These are phyloP conservation scores for Coregonus clupeaformis DNA, from an alignment of 2,113 vertebrate species.

Conservation along the genomic window DNA sequence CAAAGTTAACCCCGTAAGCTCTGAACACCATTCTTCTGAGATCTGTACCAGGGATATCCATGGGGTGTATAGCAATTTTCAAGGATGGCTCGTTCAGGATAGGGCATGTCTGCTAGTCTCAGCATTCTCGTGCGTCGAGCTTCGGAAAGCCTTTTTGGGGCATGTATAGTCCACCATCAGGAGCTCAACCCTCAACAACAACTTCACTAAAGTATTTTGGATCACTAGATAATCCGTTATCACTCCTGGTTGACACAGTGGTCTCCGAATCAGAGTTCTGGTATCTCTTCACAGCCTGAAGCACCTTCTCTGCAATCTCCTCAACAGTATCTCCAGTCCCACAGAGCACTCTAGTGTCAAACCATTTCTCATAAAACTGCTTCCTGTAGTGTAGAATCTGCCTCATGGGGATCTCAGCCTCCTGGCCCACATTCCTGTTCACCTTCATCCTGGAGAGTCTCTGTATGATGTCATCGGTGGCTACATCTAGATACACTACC, in stretches of 20 bases:
- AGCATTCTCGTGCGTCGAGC: too few species aligned
- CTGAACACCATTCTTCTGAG: constrained; percentile 77
- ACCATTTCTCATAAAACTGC: constrained; percentile 87
- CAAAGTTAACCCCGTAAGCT: constrained; percentile 87
- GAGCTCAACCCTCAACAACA: constrained; percentile 81
- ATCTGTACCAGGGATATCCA: constrained; percentile 78
- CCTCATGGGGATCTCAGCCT: constrained; percentile 71
- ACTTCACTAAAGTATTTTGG: constrained; percentile 83
- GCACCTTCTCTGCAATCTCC: constrained; percentile 81
- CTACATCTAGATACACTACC: constrained; percentile 87
- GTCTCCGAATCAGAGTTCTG: constrained; percentile 75
- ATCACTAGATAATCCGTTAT: constrained; percentile 14
- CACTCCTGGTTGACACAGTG: constrained; percentile 83
- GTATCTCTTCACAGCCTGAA: constrained; percentile 79
- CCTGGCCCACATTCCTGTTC: constrained; percentile 84
- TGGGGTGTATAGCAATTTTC: constrained; percentile 88
- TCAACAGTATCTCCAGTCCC: constrained; percentile 76
- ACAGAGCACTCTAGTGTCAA: constrained; percentile 84
- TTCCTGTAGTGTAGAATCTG: constrained; percentile 82
- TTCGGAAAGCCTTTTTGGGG: too few species aligned
- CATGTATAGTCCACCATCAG: too few species aligned
- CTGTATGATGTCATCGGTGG: constrained; percentile 77
- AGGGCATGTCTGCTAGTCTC: constrained; percentile 79
- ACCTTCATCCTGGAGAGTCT: constrained; percentile 80
- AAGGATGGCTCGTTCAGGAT: constrained; percentile 82